Evolutionary conservation across 2,888 invertebrate species (phyloP).

Genomic region (Scrobipalpa costella): DNA sequence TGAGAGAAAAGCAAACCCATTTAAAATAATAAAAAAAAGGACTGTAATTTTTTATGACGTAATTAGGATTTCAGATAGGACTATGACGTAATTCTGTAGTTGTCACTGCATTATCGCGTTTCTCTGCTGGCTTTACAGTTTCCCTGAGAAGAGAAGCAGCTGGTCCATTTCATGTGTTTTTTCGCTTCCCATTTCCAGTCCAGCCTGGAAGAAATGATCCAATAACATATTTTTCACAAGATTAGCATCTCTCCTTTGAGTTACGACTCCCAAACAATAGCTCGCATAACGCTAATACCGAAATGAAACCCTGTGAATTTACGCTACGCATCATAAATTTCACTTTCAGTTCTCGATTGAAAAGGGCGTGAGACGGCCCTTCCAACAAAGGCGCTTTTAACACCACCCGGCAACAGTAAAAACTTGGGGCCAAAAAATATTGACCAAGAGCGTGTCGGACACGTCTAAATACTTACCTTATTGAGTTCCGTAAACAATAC

Average conservation of each 20-base stretch:
- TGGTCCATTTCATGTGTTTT: background rate
- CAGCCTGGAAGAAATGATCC: too few relatives aligned
- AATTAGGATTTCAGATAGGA: too few relatives aligned
- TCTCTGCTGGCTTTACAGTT: too few relatives aligned
- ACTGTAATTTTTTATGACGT: too few relatives aligned
- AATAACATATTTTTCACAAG: slow-evolving; percentile 2
- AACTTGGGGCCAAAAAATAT: slow-evolving; percentile 56
- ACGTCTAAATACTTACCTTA: too few relatives aligned
- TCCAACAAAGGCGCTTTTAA: slow-evolving; percentile 62
- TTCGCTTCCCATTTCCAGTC: background rate
- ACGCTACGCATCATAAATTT: slow-evolving; percentile 60
- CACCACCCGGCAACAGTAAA: slow-evolving; percentile 50
- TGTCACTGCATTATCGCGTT: too few relatives aligned
- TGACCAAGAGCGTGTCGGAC: too few relatives aligned
- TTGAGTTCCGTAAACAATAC: too few relatives aligned
- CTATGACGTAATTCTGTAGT: too few relatives aligned
- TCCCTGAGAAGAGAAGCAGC: background rate
- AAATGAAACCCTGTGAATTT: slow-evolving; percentile 46
- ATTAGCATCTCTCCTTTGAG: slow-evolving; percentile 12
- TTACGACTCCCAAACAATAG: slow-evolving; percentile 20
- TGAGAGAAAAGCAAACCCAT: too few relatives aligned
- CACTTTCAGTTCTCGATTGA: slow-evolving; percentile 56
- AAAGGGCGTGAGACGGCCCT: slow-evolving; percentile 52
- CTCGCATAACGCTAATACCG: slow-evolving; percentile 29
- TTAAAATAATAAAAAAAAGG: too few relatives aligned